These are phyloP conservation scores for Vanessa atalanta DNA, from an alignment of 1,140 invertebrate genomes.

Conservation along the genomic window DNA sequence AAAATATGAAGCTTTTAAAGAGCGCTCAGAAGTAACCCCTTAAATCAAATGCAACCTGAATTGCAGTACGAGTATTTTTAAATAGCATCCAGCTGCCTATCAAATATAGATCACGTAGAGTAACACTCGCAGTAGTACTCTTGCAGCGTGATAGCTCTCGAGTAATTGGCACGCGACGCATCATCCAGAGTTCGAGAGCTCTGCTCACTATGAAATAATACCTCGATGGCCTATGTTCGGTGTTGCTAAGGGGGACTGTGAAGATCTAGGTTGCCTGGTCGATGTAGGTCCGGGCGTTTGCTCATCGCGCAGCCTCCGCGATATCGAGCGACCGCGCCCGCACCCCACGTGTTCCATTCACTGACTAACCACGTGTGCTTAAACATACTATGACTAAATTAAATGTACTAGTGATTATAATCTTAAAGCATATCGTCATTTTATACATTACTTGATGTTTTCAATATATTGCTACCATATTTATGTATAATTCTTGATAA, in stretches of 20 bases:
- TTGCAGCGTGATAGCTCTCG: conserved; percentile 36
- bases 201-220: conserved; percentile 6
- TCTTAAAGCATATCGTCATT: no score
- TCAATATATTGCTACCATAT: no score
- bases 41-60: conserved; percentile 5
- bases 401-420: conserved; percentile 6
- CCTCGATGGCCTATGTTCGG: conserved; percentile 1
- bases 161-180: conserved; percentile 35
- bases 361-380: conserved; percentile 59
- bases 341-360: conserved; percentile 74
- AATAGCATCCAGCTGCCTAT: conserved; percentile 18
- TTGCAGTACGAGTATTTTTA: conserved; percentile 13
- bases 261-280: conserved; percentile 40
- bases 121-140: conserved; percentile 26
- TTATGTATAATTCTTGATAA: no score
- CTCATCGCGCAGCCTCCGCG: conserved; percentile 74
- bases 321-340: conserved; percentile 74
- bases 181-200: conserved; percentile 21
- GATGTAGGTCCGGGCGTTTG: conserved; percentile 54
- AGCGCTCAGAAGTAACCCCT: conserved; percentile 1
- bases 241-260: conserved; percentile 8
- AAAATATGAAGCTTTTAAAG: conserved; percentile 7
- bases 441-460: no score
- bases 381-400: conserved; percentile 23
- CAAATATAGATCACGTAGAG: conserved; percentile 28